Evolutionary conservation across 2,888 invertebrate genomes (phyloP).

Genomic region (Ypsolopha sequella): DNA sequence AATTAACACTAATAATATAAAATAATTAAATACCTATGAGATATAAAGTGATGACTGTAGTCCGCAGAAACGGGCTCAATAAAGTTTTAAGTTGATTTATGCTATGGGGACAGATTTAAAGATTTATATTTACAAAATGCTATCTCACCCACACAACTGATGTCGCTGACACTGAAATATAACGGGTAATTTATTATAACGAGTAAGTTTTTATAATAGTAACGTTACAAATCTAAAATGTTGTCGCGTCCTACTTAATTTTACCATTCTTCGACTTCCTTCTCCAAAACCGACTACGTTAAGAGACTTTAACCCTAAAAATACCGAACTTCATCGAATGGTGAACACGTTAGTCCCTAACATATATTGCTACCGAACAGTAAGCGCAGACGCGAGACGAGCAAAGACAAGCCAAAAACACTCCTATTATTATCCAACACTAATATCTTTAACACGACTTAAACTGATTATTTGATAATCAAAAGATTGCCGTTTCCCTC

Average conservation of each 20-base stretch:
- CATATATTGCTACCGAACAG: conserved; percentile 38
- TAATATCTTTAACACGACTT: conserved; percentile 19
- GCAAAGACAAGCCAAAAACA: conserved; percentile 35
- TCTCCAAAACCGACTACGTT: background rate
- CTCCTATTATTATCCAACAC: conserved; percentile 15
- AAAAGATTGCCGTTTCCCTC: too few species aligned
- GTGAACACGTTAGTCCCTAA: conserved; percentile 39
- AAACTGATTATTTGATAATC: too few species aligned
- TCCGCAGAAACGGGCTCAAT: conserved; percentile 33
- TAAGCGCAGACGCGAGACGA: conserved; percentile 35
- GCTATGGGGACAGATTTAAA: conserved; percentile 56
- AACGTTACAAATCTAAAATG: background rate
- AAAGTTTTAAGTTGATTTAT: conserved; percentile 54
- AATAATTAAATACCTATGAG: conserved; percentile 68
- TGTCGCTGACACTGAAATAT: conserved; percentile 24
- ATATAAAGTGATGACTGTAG: conserved; percentile 62
- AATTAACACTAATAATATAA: conserved; percentile 52
- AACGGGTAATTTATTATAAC: background rate
- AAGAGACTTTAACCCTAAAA: background rate
- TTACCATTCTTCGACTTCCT: too few species aligned
- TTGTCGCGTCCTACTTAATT: background rate
- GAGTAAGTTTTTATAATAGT: background rate
- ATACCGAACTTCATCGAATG: conserved; percentile 3
- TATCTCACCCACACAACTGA: conserved; percentile 43
- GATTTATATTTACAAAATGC: conserved; percentile 58